These are phyloP conservation scores for Drosophila paulistorum DNA, from an alignment of 1,140 invertebrate species.

Conservation along the genomic window DNA sequence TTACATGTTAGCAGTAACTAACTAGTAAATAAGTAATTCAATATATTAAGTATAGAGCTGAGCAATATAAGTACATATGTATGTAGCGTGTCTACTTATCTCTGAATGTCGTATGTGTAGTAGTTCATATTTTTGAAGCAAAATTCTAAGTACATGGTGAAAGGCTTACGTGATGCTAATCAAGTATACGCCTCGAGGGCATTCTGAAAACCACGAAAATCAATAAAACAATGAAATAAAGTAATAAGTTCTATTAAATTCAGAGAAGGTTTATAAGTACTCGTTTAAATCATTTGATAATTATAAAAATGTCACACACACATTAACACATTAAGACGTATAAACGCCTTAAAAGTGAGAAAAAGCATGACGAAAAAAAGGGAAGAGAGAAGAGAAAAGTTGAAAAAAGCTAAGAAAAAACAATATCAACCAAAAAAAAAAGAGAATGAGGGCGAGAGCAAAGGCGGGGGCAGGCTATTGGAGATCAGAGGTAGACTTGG, in stretches of 20 bases:
- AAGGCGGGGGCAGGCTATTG: not conserved
- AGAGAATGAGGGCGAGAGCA: not conserved
- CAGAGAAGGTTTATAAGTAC: not conserved
- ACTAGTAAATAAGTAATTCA: too few species aligned
- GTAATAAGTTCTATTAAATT: not conserved
- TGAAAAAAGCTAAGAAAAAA: too few species aligned
- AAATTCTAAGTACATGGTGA: slow-evolving; percentile 1
- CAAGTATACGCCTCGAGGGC: slow-evolving; percentile 13
- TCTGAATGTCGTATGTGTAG: not conserved
- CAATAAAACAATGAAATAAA: not conserved
- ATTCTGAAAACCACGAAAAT: not conserved
- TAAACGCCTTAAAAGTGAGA: slow-evolving; percentile 37
- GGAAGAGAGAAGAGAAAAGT: slow-evolving; percentile 7
- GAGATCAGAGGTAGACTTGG: slow-evolving; percentile 3
- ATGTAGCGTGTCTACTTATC: too few species aligned
- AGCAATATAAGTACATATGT: not conserved
- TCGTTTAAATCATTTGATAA: slow-evolving; percentile 16
- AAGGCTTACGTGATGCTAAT: slow-evolving; percentile 36
- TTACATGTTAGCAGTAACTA: too few species aligned
- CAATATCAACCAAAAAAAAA: not conserved
- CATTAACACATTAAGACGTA: not conserved
- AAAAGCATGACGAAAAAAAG: slow-evolving; percentile 20
- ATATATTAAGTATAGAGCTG: too few species aligned
- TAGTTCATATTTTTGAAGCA: not conserved
- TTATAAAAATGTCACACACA: slow-evolving; percentile 28